Base-by-base conservation (phyloP, 2,797 vertebrate genomes). In the Thamnophis elegans region DNA sequence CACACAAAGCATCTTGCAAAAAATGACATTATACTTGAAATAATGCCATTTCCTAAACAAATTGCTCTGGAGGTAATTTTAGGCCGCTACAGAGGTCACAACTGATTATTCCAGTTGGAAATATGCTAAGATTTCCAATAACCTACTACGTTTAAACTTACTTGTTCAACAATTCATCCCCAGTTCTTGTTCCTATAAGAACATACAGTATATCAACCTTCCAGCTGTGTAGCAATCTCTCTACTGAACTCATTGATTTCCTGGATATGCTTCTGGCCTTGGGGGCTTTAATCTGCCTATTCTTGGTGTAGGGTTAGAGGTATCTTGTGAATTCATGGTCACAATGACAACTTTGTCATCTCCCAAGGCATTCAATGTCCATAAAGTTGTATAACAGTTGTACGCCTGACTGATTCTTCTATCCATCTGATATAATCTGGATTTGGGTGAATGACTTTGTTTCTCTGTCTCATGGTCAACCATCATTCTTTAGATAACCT, bases 1-100 rank as follows among this genome's bases (percentile, higher is more conserved):
- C 20, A n/a, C 59, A 92, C n/a, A 0, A 82, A 73, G n/a, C 0
- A 18, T 62, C 92, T 94, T 92, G 88, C 94, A 87, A 10, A 47
- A 88, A 53, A 93, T 90, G 42, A 18, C 12, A 54, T 88, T 51
- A 85, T 47, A 91, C 93, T 22, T 68, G 4, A 47, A 92, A 82
- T 56, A 91, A 85, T 87, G 0, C 0, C 54, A 86, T 14, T 58
- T 95, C 92, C 22, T 59, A 36, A 94, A 36, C 5, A 93, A 94
- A 95, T 5, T 88, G 88, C 91, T 90, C 89, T 11, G 59, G 0
- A 65, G 3, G 1, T 0, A 62, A 12, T 65, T 85, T 78, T 91
- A 89, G 25, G 26, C 87, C 58, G 55, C 22, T 4, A 82, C 42
- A 82, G 92, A 95, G 0, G 1, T 6, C 16, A 82, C 51, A 47